Evolutionary conservation across 1,140 invertebrate species (phyloP).

Genomic region (Carcinoscorpius rotundicauda): DNA sequence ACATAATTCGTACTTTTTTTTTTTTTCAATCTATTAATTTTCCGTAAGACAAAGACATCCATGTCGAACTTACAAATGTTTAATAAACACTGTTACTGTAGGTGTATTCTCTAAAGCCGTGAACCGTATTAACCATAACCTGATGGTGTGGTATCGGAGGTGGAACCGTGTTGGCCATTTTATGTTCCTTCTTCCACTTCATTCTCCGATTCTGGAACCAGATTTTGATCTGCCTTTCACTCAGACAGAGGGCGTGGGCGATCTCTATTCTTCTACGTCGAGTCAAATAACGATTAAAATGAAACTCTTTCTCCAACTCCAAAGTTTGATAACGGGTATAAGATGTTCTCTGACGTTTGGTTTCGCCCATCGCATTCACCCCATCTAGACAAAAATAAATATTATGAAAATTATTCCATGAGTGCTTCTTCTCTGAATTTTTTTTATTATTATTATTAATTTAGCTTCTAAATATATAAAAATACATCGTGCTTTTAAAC

Average conservation of each 20-base stretch:
- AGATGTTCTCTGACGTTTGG: constrained; percentile 86
- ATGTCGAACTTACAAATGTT: too few species aligned
- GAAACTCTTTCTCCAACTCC: constrained; percentile 51
- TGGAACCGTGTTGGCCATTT: constrained; percentile 66
- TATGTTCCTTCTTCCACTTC: constrained; percentile 99
- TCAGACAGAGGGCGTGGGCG: constrained; percentile 72
- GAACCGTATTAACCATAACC: constrained; percentile 34
- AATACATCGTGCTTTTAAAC: not conserved
- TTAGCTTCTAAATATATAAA: constrained; percentile 1
- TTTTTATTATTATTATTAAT: constrained; percentile 4
- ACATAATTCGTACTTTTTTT: too few species aligned
- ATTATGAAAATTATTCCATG: constrained; percentile 4
- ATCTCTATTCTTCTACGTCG: constrained; percentile 69
- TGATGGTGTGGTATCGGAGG: constrained; percentile 24
- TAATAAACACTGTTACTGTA: too few species aligned
- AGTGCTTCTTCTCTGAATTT: not conserved
- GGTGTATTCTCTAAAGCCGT: too few species aligned
- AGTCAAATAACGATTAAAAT: constrained; percentile 51
- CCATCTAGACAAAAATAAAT: constrained; percentile 54
- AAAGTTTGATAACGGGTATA: constrained; percentile 78
- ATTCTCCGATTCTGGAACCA: constrained; percentile 84
- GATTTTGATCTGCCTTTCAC: constrained; percentile 77
- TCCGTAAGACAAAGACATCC: too few species aligned
- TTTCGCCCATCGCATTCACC: constrained; percentile 87
- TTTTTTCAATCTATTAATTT: too few species aligned